phyloP scores from a whole-genome alignment of 2,113 vertebrate genomes.

The Sorex fumeus region DNA sequence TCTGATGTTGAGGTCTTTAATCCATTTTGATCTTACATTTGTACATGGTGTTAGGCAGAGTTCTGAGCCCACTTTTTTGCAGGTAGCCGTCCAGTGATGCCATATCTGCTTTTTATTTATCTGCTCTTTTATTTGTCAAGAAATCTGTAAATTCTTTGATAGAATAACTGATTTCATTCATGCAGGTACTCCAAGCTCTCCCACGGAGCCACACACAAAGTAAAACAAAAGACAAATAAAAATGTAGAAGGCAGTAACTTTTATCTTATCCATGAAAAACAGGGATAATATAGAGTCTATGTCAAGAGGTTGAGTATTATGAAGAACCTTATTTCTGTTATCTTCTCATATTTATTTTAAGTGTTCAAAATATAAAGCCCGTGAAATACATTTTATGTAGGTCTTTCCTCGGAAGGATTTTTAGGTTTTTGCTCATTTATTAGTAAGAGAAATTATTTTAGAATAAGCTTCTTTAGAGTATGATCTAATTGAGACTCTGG shows the following conservation, averaged over 20 bases:
- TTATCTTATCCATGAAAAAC: neutral
- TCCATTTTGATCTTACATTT: too few relatives aligned
- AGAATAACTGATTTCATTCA: neutral
- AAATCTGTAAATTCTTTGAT: neutral
- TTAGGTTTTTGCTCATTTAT: neutral
- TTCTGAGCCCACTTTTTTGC: too few relatives aligned
- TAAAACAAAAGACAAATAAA: neutral
- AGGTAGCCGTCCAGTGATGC: too few relatives aligned
- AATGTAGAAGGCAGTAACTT: neutral
- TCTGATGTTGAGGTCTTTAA: too few relatives aligned
- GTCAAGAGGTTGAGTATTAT: too few relatives aligned
- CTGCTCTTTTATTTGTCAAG: neutral
- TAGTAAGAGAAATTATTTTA: slow-evolving; percentile 41
- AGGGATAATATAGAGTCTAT: neutral
- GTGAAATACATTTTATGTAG: neutral
- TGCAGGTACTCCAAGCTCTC: neutral
- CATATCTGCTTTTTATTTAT: neutral
- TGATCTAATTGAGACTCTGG: neutral
- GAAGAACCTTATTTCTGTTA: neutral
- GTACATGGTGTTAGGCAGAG: too few relatives aligned
- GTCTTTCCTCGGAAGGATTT: neutral
- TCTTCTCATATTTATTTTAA: too few relatives aligned
- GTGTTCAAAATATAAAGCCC: too few relatives aligned
- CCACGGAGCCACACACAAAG: neutral
- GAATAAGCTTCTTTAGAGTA: neutral